These are phyloP conservation scores for Acleris cristana DNA, from an alignment of 2,888 invertebrate genomes.

Conservation along the genomic window DNA sequence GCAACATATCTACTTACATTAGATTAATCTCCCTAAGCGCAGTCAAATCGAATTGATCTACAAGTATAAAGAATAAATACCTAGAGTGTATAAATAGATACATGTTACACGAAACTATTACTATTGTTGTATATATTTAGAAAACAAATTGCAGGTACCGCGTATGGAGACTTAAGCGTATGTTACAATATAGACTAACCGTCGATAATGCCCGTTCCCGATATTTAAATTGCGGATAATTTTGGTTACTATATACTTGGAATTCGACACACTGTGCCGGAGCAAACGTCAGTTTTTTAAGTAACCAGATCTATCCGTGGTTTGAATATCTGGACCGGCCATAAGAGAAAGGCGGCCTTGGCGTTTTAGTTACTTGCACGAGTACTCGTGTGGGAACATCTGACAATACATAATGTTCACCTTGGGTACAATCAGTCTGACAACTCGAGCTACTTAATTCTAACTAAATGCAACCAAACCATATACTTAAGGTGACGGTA, in stretches of 20 bases:
- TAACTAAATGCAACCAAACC: too few species aligned
- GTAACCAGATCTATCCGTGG: too few species aligned
- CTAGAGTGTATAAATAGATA: slow-evolving; percentile 65
- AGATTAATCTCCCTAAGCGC: slow-evolving; percentile 76
- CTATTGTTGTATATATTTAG: slow-evolving; percentile 73
- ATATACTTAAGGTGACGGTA: too few species aligned
- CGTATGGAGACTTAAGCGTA: slow-evolving; percentile 75
- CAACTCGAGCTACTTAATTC: neutral
- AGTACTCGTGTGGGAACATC: slow-evolving; percentile 11
- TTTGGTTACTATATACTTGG: too few species aligned
- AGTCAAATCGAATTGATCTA: slow-evolving; percentile 78
- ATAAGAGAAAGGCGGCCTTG: slow-evolving; percentile 31
- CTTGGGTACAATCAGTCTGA: neutral
- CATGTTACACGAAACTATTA: slow-evolving; percentile 62
- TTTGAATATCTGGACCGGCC: neutral
- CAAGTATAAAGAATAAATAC: slow-evolving; percentile 72
- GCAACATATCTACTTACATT: slow-evolving; percentile 71
- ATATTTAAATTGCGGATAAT: too few species aligned
- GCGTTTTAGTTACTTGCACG: slow-evolving; percentile 9
- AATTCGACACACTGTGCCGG: too few species aligned
- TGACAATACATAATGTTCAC: slow-evolving; percentile 8
- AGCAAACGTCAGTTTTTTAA: too few species aligned
- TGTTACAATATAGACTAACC: slow-evolving; percentile 52
- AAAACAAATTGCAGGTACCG: slow-evolving; percentile 77
- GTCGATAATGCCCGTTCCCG: neutral